phyloP scores from a whole-genome alignment of 2,888 invertebrate species.

The Dysmachus trigonus region DNA sequence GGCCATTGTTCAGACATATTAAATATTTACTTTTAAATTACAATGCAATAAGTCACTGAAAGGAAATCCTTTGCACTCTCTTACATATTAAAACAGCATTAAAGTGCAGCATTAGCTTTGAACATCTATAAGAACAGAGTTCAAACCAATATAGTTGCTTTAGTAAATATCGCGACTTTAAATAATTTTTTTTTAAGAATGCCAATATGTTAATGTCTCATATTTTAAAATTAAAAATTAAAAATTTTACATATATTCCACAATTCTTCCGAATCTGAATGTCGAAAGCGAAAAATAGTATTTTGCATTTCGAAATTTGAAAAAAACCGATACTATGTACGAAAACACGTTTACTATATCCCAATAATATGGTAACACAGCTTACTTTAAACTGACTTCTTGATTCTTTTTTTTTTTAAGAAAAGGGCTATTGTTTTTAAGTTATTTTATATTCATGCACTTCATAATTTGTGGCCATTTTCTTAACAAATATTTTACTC shows the following conservation, averaged over 20 bases:
- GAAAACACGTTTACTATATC: no score
- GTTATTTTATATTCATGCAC: no score
- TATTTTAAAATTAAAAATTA: neutral
- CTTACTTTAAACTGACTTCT: no score
- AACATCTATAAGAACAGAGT: neutral
- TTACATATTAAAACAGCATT: neutral
- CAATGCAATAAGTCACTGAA: no score
- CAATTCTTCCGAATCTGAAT: neutral
- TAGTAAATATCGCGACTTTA: neutral
- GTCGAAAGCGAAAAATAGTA: neutral
- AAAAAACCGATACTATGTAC: no score
- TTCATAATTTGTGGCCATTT: no score
- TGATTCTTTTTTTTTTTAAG: no score
- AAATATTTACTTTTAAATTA: no score
- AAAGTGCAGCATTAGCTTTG: neutral
- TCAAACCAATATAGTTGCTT: neutral
- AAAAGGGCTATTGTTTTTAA: no score
- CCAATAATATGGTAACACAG: no score
- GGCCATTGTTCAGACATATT: neutral
- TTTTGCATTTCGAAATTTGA: neutral
- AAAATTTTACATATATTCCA: neutral
- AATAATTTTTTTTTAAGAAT: neutral
- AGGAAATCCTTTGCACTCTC: neutral
- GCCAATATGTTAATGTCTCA: neutral
- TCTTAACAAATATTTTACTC: neutral